These are phyloP conservation scores for Hypolimnas misippus DNA, from an alignment of 2,888 invertebrate genomes.

Conservation along the genomic window DNA sequence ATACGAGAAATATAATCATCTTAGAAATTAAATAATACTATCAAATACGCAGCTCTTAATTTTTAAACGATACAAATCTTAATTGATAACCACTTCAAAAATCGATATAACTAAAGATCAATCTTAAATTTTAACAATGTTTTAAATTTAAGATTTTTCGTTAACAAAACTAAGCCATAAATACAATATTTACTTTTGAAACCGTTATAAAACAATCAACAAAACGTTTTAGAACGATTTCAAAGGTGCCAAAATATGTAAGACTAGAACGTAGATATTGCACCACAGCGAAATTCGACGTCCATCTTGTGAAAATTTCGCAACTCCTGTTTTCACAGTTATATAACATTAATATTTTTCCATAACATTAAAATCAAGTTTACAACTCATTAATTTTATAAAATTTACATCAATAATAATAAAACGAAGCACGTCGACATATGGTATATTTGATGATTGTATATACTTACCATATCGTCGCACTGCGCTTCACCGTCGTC, in stretches of 20 bases:
- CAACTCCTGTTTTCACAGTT: constrained; percentile 37
- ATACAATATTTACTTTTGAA: too few relatives aligned
- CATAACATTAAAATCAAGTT: background rate
- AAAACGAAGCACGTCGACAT: background rate
- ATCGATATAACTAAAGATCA: too few relatives aligned
- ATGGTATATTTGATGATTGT: background rate
- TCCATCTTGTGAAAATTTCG: constrained; percentile 44
- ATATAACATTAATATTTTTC: constrained; percentile 39
- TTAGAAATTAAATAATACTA: too few relatives aligned
- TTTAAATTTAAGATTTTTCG: too few relatives aligned
- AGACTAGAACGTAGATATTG: constrained; percentile 28
- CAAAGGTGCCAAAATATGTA: constrained; percentile 6
- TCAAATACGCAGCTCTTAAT: too few relatives aligned
- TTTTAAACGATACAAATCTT: too few relatives aligned
- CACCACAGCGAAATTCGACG: constrained; percentile 37
- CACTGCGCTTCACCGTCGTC: constrained; percentile 80
- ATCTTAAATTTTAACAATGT: too few relatives aligned
- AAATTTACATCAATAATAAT: background rate
- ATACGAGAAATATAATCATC: too few relatives aligned
- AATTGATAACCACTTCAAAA: too few relatives aligned
- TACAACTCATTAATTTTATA: constrained; percentile 16
- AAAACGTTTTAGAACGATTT: background rate
- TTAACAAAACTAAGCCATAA: too few relatives aligned
- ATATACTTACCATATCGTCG: constrained; percentile 80
- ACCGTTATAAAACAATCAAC: too few relatives aligned